These are phyloP conservation scores for Cheilosia impressa DNA, from an alignment of 2,888 invertebrate species.

Conservation along the genomic window DNA sequence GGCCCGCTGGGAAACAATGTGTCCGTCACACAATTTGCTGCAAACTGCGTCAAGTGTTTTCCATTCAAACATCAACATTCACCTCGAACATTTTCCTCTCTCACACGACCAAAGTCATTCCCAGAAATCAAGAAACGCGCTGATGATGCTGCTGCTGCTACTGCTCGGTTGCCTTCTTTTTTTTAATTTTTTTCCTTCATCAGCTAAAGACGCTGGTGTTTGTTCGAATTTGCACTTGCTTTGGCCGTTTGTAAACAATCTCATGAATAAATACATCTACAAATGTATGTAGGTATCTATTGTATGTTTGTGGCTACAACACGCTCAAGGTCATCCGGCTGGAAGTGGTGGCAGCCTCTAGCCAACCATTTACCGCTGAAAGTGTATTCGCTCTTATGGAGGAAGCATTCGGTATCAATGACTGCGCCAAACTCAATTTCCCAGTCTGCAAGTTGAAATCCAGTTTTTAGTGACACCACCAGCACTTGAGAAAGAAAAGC, in stretches of 20 bases:
- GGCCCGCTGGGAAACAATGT: constrained; percentile 18
- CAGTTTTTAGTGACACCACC: constrained; percentile 56
- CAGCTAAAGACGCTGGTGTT: constrained; percentile 35
- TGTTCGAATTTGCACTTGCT: constrained; percentile 71
- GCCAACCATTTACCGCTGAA: constrained; percentile 30
- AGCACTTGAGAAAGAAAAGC: constrained; percentile 46
- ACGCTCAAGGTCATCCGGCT: constrained; percentile 65
- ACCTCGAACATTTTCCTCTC: constrained; percentile 41
- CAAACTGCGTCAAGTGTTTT: constrained; percentile 37
- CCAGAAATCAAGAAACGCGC: constrained; percentile 25
- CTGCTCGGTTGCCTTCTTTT: neutral
- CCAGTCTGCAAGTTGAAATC: constrained; percentile 7
- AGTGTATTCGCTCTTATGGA: constrained; percentile 20
- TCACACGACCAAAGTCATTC: neutral
- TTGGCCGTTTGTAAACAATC: constrained; percentile 59
- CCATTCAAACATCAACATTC: constrained; percentile 50
- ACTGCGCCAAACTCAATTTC: constrained; percentile 34
- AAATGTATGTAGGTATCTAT: constrained; percentile 1
- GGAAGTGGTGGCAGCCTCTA: constrained; percentile 27
- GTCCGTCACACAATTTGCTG: constrained; percentile 37
- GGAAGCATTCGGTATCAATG: constrained; percentile 3
- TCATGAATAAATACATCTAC: constrained; percentile 49
- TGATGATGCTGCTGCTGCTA: constrained; percentile 20
- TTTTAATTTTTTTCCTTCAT: neutral
- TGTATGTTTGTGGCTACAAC: constrained; percentile 10